Evolutionary conservation across 2,888 invertebrate species (phyloP).

Genomic region (Xestia xanthographa): DNA sequence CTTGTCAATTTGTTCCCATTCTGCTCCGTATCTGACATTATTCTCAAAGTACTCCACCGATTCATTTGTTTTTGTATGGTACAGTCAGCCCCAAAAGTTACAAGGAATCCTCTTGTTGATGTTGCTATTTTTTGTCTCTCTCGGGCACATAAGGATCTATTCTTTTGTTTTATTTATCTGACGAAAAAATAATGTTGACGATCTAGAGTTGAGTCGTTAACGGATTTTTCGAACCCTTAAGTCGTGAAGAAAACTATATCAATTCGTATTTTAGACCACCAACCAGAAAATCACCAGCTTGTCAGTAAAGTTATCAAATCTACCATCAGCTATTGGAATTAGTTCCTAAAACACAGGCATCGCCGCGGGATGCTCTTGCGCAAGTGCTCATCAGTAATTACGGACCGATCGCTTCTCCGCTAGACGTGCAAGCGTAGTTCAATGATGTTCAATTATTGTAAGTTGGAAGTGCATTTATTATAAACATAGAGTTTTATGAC

Average conservation of each 20-base stretch:
- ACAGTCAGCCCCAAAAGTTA: no score
- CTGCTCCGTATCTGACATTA: no score
- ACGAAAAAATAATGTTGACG: not conserved
- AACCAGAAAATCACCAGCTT: not conserved
- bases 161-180: not conserved
- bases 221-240: not conserved
- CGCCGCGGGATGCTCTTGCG: slow-evolving; percentile 30
- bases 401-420: slow-evolving; percentile 15
- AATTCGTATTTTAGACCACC: not conserved
- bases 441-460: slow-evolving; percentile 39
- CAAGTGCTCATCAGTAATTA: slow-evolving; percentile 44
- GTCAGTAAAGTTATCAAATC: slow-evolving; percentile 15
- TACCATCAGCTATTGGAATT: slow-evolving; percentile 2
- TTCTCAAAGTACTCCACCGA: no score
- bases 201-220: not conserved
- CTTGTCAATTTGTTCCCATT: no score
- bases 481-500: slow-evolving; percentile 51
- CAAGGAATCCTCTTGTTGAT: no score
- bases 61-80: no score
- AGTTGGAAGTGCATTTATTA: slow-evolving; percentile 45
- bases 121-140: no score
- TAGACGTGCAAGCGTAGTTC: not conserved
- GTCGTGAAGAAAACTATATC: not conserved
- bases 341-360: slow-evolving; percentile 18
- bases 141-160: no score